Evolutionary conservation across 2,113 vertebrate genomes (phyloP), one percentile per base, ranked within the genome.

Genomic region (Delphinus delphis): DNA sequence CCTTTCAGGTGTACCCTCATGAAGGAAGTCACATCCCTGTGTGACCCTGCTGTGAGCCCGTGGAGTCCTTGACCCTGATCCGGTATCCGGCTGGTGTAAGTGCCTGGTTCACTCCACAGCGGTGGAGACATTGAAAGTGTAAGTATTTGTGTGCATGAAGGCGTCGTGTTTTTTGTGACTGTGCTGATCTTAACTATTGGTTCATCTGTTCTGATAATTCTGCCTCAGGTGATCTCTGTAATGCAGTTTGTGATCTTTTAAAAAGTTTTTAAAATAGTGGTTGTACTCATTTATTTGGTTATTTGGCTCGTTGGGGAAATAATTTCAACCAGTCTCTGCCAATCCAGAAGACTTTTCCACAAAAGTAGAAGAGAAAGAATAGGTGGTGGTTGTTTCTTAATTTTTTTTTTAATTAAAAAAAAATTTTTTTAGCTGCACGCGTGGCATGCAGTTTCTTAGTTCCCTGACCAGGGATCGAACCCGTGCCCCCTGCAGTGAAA

Each of bases 41-140:
- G 31, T 1, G 12, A 23, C 26, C 26, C 33, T 0, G 5, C 47
- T 9, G 7, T 21, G 14, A 58, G 55, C 25, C 81, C 0, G 1
- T 14, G 28, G 53, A 2, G 6, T 55, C 18, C 65, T 63, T 84
- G 50, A 38, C 70, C 79, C 53, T 84, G 13, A 44, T 65, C 65
- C 1, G 0, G 0, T 62, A 2, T 47, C n/a, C 71, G 15, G 28
- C 60, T 60, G 58, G 25, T 36, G 21, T 83, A 36, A 62, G 41
- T 63, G 33, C 88, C 17, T 68, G 38, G 60, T 33, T 41, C 28
- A 5, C 18, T 47, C 8, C 44, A 47, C 31, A 31, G 67, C 31
- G 23, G 23, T 36, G 68, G 81, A 76, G 38, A 31, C 28, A 63
- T 36, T 65, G 44, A 25, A 28, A 8, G 67, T 63, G 28, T 96